Base-by-base conservation (phyloP, 2,888 invertebrate species). In the Epirrhoe tristata region DNA sequence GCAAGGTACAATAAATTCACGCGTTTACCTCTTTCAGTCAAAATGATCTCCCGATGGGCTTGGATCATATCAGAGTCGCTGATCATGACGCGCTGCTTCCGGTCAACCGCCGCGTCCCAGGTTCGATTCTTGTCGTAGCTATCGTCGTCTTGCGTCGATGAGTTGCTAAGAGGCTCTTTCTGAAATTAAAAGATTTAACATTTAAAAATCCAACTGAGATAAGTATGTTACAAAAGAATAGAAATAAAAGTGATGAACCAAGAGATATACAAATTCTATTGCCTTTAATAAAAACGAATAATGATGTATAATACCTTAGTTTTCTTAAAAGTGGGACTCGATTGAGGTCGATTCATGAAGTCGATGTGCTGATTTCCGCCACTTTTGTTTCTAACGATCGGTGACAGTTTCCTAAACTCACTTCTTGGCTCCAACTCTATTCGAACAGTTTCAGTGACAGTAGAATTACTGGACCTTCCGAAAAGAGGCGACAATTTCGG, bases 401-500 rank as follows among this genome's bases (percentile, higher is more conserved):
- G 93, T 0, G 93, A 93, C 55, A 94, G 67, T 67, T 93, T 94
- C 69, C 93, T 83, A 50, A 85, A 90, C 70, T 93, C 92, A 31
- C 61, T 85, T 6, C 91, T 79, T 0, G 93, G 88, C 67, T 93
- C 93, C 78, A 94, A 66, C 67, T 94, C 93, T 72, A 93, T 86
- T 55, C 85, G 81, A 0, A 85, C 87, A 0, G 84, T 83, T 39
- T 89, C 90, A 0, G 79, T 79, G 0, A 80, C 78, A 0, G 78
- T 82, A 0, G 87, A 81, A 31, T 86, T 83, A 62, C 86, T 90
- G 0, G 82, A 78, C 8, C 84, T 80, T 0, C 93, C 93, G 51
- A 94, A 93, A 0, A 93, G 68, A 0, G 93, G 93, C 0, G 93
- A 93, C 7, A 94, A 48, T 63, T 90, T 92, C 0, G 93, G 92